Evolutionary conservation across 2,888 invertebrate species (phyloP).

Genomic region (Carcina quercana): DNA sequence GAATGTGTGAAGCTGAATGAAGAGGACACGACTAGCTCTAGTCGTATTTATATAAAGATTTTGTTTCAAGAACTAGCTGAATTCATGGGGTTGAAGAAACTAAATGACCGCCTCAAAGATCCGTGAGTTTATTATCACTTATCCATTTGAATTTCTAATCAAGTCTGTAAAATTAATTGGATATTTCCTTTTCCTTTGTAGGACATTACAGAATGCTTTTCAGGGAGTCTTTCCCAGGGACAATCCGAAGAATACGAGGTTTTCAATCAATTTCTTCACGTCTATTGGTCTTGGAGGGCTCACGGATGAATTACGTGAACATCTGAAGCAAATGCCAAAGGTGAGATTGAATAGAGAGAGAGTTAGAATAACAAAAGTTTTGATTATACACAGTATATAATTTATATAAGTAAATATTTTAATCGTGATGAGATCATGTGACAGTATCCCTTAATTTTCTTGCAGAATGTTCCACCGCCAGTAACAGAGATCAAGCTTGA

Average conservation of each 20-base stretch:
- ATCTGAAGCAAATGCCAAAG: conserved; percentile 87
- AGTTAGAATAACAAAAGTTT: no score
- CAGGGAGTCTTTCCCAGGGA: conserved; percentile 95
- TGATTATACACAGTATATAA: no score
- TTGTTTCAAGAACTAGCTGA: conserved; percentile 97
- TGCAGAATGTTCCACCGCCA: conserved; percentile 55
- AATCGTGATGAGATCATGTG: no score
- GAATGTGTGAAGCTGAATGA: conserved; percentile 94
- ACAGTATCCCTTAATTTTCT: no score
- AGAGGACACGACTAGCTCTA: conserved; percentile 97
- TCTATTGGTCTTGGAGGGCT: conserved; percentile 97
- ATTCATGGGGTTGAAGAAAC: conserved; percentile 94
- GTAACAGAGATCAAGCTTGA: conserved; percentile 51
- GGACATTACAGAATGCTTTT: conserved; percentile 89
- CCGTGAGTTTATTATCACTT: conserved; percentile 76
- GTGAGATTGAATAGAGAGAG: no score
- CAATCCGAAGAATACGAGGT: conserved; percentile 96
- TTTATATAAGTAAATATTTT: no score
- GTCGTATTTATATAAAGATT: conserved; percentile 98
- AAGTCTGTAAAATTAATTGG: conserved; percentile 9
- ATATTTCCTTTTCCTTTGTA: conserved; percentile 54
- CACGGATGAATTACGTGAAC: conserved; percentile 93
- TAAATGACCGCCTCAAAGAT: conserved; percentile 93
- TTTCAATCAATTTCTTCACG: conserved; percentile 98
- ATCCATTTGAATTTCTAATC: conserved; percentile 11